phyloP scores from a whole-genome alignment of 1,140 invertebrate genomes.

The Zaprionus taronus region DNA sequence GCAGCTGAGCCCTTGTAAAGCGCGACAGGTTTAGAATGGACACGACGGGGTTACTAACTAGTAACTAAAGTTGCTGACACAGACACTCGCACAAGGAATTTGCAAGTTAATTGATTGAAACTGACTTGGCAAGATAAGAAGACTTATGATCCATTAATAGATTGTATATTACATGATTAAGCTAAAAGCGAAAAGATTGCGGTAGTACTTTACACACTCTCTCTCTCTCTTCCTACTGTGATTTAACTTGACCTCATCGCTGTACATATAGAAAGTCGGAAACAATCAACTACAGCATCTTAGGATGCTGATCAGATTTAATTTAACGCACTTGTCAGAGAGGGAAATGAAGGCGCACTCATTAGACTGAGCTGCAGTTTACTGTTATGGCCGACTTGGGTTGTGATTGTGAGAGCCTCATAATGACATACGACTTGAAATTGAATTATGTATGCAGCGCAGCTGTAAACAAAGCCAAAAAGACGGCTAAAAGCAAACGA shows the following conservation, averaged over 20 bases:
- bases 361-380: constrained; percentile 22
- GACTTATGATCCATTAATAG: not conserved
- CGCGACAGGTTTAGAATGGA: constrained; percentile 3
- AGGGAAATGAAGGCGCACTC: constrained; percentile 2
- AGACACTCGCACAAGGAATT: not conserved
- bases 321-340: not conserved
- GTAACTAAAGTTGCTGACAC: not conserved
- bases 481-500: constrained; percentile 25
- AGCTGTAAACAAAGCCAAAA: constrained; percentile 38
- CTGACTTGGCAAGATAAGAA: not conserved
- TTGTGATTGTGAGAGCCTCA: constrained; percentile 39
- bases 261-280: not conserved
- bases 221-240: not conserved
- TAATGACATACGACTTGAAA: constrained; percentile 51
- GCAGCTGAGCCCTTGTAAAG: not conserved
- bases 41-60: too few relatives aligned
- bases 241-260: not conserved
- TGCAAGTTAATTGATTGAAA: not conserved
- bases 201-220: too few relatives aligned
- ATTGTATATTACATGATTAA: not conserved
- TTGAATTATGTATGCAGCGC: constrained; percentile 66
- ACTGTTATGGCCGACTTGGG: constrained; percentile 19
- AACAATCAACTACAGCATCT: not conserved
- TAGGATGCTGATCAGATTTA: not conserved
- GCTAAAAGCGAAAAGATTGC: too few relatives aligned